phyloP scores from a whole-genome alignment of 2,888 invertebrate genomes.

The Tipula vernalis region DNA sequence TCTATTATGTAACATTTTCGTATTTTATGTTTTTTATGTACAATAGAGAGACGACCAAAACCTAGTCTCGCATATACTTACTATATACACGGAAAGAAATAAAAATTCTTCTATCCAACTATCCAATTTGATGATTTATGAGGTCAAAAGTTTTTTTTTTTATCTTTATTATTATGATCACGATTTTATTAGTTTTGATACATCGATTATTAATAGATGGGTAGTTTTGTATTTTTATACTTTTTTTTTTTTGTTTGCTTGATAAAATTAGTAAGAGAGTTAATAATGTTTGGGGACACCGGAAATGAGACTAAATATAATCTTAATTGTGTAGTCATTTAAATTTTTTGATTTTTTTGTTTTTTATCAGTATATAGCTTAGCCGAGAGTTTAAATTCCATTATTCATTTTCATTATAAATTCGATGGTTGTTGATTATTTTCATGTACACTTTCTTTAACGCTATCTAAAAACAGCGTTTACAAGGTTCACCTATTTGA shows the following conservation, averaged over 20 bases:
- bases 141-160: neutral
- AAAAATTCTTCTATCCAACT: neutral
- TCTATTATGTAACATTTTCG: neutral
- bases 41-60: neutral
- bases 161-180: conserved; percentile 4
- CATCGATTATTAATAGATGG: neutral
- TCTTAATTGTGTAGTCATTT: neutral
- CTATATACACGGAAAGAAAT: neutral
- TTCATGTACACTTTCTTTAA: too few relatives aligned
- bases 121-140: conserved; percentile 4
- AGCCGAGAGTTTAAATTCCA: too few relatives aligned
- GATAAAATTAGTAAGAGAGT: neutral
- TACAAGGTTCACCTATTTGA: too few relatives aligned
- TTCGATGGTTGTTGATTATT: too few relatives aligned
- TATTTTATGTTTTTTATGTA: neutral
- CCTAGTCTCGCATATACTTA: neutral
- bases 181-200: neutral
- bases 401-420: too few relatives aligned
- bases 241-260: neutral
- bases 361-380: neutral
- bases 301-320: neutral
- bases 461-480: too few relatives aligned
- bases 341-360: too few relatives aligned
- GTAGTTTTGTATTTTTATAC: neutral
- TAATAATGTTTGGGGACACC: neutral